These are phyloP conservation scores for Temnothorax curvispinosus DNA, from an alignment of 1,140 invertebrate species.

Conservation along the genomic window DNA sequence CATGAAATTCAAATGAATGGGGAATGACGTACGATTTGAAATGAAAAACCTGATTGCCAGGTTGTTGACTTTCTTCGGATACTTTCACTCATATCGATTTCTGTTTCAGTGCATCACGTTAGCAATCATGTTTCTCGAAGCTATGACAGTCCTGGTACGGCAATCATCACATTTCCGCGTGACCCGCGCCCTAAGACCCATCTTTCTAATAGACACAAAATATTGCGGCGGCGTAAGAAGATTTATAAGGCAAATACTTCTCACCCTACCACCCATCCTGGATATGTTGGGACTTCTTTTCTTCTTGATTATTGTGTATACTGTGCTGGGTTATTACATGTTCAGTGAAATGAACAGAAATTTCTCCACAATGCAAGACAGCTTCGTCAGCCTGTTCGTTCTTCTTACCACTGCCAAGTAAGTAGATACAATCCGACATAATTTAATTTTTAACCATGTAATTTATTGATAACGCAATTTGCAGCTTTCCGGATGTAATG, in stretches of 20 bases:
- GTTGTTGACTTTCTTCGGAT: background rate
- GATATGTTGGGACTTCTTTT: slow-evolving; percentile 95
- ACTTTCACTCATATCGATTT: slow-evolving; percentile 55
- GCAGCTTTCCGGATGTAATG: slow-evolving; percentile 96
- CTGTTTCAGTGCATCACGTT: slow-evolving; percentile 90
- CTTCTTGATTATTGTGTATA: slow-evolving; percentile 95
- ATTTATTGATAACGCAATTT: background rate
- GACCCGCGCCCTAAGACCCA: slow-evolving; percentile 94
- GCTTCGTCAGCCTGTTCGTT: slow-evolving; percentile 96
- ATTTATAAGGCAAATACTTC: slow-evolving; percentile 92
- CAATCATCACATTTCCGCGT: slow-evolving; percentile 95
- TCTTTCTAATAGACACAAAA: slow-evolving; percentile 95
- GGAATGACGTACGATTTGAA: slow-evolving; percentile 1
- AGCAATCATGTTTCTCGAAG: slow-evolving; percentile 94
- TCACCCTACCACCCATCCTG: slow-evolving; percentile 94
- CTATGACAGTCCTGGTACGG: slow-evolving; percentile 92
- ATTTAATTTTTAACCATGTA: slow-evolving; percentile 38
- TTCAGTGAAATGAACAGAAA: slow-evolving; percentile 92
- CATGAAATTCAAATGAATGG: slow-evolving; percentile 38
- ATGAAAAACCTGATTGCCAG: background rate
- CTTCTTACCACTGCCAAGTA: slow-evolving; percentile 97
- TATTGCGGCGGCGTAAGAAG: slow-evolving; percentile 92
- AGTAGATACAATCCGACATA: slow-evolving; percentile 80
- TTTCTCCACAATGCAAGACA: slow-evolving; percentile 92
- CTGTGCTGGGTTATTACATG: slow-evolving; percentile 93